A percentile compares a stretch with the other conserved stretches of the same genome.
Conservation (phyloP, 2,113 vertebrate genomes). For the Eolophus roseicapilla region DNA sequence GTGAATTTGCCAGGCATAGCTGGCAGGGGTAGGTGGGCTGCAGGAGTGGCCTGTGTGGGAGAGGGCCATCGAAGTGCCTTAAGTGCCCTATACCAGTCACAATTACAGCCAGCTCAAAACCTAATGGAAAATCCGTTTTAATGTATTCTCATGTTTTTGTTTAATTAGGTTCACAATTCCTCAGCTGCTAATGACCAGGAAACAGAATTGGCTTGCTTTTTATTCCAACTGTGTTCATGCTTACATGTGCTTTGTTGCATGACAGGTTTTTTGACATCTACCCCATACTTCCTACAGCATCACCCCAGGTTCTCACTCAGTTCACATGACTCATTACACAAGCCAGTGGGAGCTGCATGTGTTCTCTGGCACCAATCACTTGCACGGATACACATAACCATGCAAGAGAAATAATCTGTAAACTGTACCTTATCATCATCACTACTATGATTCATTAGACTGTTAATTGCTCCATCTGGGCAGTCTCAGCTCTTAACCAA, state of each 20-base stretch:
- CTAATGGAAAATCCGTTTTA: background rate
- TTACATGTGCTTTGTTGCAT: background rate
- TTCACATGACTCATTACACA: background rate
- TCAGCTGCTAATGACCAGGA: background rate
- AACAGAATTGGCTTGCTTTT: background rate
- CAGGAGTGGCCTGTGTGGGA: background rate
- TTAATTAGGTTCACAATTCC: background rate
- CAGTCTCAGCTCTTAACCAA: background rate
- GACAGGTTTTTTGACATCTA: background rate
- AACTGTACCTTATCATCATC: background rate
- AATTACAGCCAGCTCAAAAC: background rate
- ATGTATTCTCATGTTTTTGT: background rate
- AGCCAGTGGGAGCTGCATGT: background rate
- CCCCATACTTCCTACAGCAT: background rate
- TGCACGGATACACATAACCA: background rate
- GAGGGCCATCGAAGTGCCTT: background rate
- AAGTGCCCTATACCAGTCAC: background rate
- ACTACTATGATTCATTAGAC: background rate
- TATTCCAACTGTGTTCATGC: background rate
- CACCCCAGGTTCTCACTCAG: background rate
- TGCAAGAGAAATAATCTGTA: background rate
- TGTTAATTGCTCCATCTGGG: background rate
- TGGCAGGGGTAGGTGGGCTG: background rate
- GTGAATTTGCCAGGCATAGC: background rate
- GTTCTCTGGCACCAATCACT: background rate